These are phyloP conservation scores for Drosophila santomea DNA, from an alignment of 1,140 invertebrate species.

Conservation along the genomic window DNA sequence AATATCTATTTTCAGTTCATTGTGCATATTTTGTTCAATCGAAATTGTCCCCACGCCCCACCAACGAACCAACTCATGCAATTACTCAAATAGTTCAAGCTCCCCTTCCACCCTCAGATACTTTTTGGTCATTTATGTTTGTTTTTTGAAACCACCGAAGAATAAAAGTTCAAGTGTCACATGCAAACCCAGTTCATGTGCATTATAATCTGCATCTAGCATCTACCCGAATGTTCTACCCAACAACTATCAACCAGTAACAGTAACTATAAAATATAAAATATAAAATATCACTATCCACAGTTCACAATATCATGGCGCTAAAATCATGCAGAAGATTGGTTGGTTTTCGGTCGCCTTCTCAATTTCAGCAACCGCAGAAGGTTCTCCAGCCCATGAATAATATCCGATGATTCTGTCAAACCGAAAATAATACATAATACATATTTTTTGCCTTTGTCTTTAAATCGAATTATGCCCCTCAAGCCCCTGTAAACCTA, in stretches of 20 bases:
- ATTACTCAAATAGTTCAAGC: slow-evolving; percentile 31
- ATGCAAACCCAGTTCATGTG: slow-evolving; percentile 41
- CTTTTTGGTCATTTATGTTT: slow-evolving; percentile 34
- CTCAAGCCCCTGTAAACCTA: slow-evolving; percentile 18
- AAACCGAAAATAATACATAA: slow-evolving; percentile 16
- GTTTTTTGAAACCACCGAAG: slow-evolving; percentile 35
- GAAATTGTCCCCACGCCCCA: slow-evolving; percentile 36
- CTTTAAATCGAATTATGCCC: slow-evolving; percentile 3
- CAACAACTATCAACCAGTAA: slow-evolving; percentile 54
- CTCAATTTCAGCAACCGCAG: slow-evolving; percentile 91
- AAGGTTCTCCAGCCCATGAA: slow-evolving; percentile 86
- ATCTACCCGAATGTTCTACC: slow-evolving; percentile 39
- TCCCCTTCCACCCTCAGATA: slow-evolving; percentile 20
- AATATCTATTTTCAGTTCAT: slow-evolving; percentile 51
- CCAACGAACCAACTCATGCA: slow-evolving; percentile 20
- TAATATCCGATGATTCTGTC: slow-evolving; percentile 71
- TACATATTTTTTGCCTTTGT: slow-evolving; percentile 18
- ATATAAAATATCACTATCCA: slow-evolving; percentile 32
- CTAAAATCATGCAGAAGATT: slow-evolving; percentile 68
- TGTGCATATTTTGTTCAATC: slow-evolving; percentile 53
- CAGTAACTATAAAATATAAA: slow-evolving; percentile 34
- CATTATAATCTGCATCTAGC: slow-evolving; percentile 34
- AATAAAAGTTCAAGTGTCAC: slow-evolving; percentile 27
- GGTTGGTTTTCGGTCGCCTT: slow-evolving; percentile 90
- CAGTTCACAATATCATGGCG: slow-evolving; percentile 48